These are phyloP conservation scores for Unio delphinus DNA, from an alignment of 2,888 invertebrate species.

Conservation along the genomic window DNA sequence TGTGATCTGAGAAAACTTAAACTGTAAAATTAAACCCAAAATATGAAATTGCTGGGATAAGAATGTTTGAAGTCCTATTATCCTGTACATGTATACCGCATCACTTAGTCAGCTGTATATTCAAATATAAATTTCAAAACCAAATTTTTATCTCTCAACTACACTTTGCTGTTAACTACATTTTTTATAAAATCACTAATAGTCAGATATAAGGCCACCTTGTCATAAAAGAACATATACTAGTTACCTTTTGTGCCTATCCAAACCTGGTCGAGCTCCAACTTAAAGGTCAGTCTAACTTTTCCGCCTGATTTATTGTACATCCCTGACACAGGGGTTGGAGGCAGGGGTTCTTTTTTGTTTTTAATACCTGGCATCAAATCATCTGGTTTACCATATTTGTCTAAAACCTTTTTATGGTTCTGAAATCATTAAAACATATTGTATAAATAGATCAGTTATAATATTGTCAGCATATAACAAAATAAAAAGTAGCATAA, in stretches of 20 bases:
- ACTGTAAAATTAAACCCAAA: no score
- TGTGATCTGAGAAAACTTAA: no score
- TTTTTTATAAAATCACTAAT: no score
- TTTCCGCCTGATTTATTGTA: constrained; percentile 91
- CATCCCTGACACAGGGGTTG: constrained; percentile 88
- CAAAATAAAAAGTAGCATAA: no score
- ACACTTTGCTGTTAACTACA: no score
- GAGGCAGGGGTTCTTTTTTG: constrained; percentile 84
- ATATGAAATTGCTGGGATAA: no score
- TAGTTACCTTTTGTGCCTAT: constrained; percentile 83
- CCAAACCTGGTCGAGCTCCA: constrained; percentile 92
- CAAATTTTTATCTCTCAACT: no score
- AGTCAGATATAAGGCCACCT: not conserved
- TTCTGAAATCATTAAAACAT: constrained; percentile 68
- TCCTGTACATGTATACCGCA: no score
- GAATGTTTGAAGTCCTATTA: no score
- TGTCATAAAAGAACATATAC: not conserved
- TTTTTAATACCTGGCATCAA: constrained; percentile 88
- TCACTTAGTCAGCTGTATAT: no score
- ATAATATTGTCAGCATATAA: not conserved
- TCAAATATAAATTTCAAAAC: no score
- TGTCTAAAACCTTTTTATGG: constrained; percentile 89
- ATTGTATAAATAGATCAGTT: not conserved
- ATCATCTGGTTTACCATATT: constrained; percentile 88
- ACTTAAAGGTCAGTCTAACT: constrained; percentile 91